Evolutionary conservation across 2,888 invertebrate species (phyloP).

Genomic region (Caenorhabditis afra): DNA sequence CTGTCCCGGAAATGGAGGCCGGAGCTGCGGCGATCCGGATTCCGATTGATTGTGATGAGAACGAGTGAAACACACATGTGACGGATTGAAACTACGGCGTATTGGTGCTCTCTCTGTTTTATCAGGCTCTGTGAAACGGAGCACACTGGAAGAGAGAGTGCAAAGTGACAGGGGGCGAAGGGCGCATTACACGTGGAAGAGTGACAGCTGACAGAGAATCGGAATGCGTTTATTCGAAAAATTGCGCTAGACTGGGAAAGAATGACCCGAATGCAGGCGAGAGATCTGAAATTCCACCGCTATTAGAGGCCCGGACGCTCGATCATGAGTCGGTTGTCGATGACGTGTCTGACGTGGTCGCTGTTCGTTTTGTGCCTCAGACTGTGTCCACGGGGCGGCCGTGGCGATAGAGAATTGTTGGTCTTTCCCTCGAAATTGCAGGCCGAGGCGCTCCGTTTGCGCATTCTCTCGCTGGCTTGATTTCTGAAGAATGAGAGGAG

Average conservation of each 20-base stretch:
- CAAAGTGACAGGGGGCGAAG: conserved; percentile 32
- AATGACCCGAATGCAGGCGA: too few species aligned
- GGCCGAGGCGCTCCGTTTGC: conserved; percentile 67
- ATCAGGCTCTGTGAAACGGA: conserved; percentile 21
- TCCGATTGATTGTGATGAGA: conserved; percentile 5
- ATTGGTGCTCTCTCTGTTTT: conserved; percentile 2
- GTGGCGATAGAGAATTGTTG: conserved; percentile 23
- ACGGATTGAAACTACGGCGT: conserved; percentile 36
- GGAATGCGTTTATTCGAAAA: too few species aligned
- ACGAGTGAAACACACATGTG: conserved; percentile 12
- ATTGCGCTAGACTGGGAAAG: too few species aligned
- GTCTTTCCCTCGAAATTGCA: conserved; percentile 54
- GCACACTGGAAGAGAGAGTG: conserved; percentile 9
- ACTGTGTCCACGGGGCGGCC: conserved; percentile 54
- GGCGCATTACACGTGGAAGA: conserved; percentile 42
- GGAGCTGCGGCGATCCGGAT: conserved; percentile 42
- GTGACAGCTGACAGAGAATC: conserved; percentile 44
- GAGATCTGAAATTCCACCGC: too few species aligned
- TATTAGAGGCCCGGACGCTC: too few species aligned
- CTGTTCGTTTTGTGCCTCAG: conserved; percentile 45
- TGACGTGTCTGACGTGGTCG: conserved; percentile 11
- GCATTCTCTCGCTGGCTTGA: conserved; percentile 58
- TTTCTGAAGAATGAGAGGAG: conserved; percentile 50
- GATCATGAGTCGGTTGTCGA: conserved; percentile 41
- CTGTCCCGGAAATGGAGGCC: conserved; percentile 29